These are phyloP conservation scores for Pygmarrhopalites habei DNA, from an alignment of 1,140 invertebrate genomes.

Conservation along the genomic window DNA sequence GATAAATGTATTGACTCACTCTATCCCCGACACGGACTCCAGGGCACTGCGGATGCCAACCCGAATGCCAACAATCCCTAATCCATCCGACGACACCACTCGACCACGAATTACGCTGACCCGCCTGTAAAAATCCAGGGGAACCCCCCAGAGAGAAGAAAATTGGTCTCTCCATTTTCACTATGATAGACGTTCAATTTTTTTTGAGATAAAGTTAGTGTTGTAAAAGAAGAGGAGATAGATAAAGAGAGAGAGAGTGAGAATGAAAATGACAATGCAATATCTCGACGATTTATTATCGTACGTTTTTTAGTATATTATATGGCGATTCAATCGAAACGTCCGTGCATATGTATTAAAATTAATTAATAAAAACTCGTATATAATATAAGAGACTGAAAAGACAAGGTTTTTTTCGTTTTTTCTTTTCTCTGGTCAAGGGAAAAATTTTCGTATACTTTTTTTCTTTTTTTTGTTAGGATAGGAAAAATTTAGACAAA, in stretches of 20 bases:
- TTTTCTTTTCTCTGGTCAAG: no score
- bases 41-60: constrained; percentile 76
- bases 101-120: constrained; percentile 96
- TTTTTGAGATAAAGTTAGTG: constrained; percentile 22
- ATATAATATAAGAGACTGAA: not conserved
- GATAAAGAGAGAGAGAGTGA: constrained; percentile 31
- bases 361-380: not conserved
- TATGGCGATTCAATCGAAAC: no score
- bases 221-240: constrained; percentile 19
- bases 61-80: constrained; percentile 90
- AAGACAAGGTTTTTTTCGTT: not conserved
- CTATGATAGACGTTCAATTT: constrained; percentile 17
- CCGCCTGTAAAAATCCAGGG: constrained; percentile 60
- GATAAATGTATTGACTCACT: no score
- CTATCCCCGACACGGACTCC: no score
- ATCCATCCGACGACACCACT: constrained; percentile 82
- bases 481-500: constrained; percentile 33
- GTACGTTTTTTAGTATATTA: no score
- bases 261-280: constrained; percentile 8
- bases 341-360: no score
- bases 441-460: no score
- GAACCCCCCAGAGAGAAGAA: constrained; percentile 24
- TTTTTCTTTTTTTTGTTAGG: no score
- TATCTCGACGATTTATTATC: not conserved
- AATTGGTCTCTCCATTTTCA: constrained; percentile 29